These are phyloP conservation scores for Cranoglanis bouderius DNA, from an alignment of 2,113 vertebrate species.

Conservation along the genomic window DNA sequence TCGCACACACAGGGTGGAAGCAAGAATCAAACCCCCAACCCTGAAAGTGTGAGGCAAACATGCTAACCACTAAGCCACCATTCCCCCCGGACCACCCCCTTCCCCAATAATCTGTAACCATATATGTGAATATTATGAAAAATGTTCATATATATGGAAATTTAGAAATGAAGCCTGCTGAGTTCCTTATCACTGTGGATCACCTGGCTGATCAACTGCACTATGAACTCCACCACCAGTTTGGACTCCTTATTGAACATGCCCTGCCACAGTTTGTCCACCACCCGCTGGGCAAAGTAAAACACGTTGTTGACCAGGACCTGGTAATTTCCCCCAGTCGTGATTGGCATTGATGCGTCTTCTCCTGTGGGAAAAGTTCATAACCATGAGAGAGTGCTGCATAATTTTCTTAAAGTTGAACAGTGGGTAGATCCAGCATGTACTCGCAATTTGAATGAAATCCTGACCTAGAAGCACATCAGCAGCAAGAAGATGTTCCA, in stretches of 20 bases:
- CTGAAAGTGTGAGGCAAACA: no score
- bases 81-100: no score
- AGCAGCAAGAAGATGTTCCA: constrained; percentile 96
- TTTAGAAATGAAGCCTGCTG: background rate
- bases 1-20: no score
- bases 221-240: constrained; percentile 96
- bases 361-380: constrained; percentile 77
- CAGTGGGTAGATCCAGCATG: background rate
- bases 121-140: no score
- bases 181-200: constrained; percentile 24
- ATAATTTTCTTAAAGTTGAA: background rate
- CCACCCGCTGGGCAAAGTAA: constrained; percentile 96
- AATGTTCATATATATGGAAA: background rate
- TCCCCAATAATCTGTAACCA: no score
- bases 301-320: constrained; percentile 97
- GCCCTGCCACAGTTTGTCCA: constrained; percentile 99
- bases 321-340: constrained; percentile 92
- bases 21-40: no score
- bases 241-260: constrained; percentile 99
- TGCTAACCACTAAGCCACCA: no score
- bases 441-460: background rate
- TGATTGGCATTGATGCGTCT: constrained; percentile 93
- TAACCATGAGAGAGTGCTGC: background rate
- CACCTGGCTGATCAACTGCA: constrained; percentile 98
- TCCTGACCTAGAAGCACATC: constrained; percentile 90